A percentile compares a stretch with the other conserved stretches of the same genome.
Conservation (phyloP, 2,113 vertebrate species). For the Labrus mixtus region DNA sequence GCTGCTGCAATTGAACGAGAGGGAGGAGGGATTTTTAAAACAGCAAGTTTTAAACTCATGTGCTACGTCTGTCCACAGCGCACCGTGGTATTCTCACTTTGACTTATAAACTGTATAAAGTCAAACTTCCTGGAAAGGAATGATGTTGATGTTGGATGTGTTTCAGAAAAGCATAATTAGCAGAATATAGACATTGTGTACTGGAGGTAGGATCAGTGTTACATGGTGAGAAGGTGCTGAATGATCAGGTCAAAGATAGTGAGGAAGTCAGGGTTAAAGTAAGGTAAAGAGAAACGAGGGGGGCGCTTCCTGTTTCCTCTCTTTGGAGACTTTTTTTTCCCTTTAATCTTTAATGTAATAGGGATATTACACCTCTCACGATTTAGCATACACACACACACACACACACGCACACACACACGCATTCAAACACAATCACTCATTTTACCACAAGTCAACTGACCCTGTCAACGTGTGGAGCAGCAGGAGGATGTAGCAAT, state of each 20-base stretch:
- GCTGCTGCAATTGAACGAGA: neutral
- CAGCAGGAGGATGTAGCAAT: constrained; percentile 41
- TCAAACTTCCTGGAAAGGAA: neutral
- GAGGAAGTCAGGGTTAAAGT: neutral
- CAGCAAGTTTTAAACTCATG: neutral
- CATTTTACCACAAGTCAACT: constrained; percentile 41
- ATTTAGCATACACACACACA: constrained; percentile 2
- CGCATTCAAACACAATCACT: constrained; percentile 20
- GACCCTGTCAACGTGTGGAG: constrained; percentile 42
- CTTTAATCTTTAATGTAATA: too few species aligned
- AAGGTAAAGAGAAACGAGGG: neutral
- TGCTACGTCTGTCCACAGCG: neutral
- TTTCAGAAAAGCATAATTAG: neutral
- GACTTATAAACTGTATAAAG: neutral
- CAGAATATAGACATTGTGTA: neutral
- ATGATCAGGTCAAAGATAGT: neutral
- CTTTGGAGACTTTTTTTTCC: too few species aligned
- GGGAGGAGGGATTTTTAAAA: neutral
- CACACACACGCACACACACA: constrained; percentile 13
- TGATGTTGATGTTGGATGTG: neutral
- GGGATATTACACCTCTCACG: constrained; percentile 14
- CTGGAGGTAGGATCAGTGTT: neutral
- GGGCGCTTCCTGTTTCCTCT: too few species aligned
- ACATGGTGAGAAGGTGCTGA: neutral
- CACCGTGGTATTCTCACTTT: neutral